Evolutionary conservation across 2,797 vertebrate genomes (phyloP).

Genomic region (Oryzias dopingdopingensis): DNA sequence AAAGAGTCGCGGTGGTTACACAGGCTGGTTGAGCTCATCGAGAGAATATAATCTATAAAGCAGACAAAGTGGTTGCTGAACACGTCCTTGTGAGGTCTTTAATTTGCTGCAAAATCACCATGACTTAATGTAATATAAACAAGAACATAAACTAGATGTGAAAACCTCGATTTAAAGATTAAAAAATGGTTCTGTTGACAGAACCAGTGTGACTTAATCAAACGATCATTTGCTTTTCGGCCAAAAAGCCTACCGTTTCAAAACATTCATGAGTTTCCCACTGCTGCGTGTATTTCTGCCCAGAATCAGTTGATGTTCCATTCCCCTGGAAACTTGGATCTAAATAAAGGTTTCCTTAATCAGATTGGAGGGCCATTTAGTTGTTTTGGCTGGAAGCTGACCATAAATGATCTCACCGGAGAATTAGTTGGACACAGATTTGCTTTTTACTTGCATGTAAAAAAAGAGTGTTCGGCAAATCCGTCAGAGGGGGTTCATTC

Average conservation of each 20-base stretch:
- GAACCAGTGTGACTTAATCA: background rate
- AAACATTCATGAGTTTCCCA: conserved; percentile 32
- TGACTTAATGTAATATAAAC: conserved; percentile 6
- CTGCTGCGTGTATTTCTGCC: conserved; percentile 39
- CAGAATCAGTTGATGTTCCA: conserved; percentile 46
- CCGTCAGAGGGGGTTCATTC: background rate
- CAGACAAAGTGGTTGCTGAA: too few species aligned
- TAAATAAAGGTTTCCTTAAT: conserved; percentile 48
- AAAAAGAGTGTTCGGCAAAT: background rate
- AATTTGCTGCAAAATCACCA: background rate
- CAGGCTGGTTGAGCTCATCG: background rate
- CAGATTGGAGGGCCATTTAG: conserved; percentile 33
- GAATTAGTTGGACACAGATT: conserved; percentile 9
- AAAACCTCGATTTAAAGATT: conserved; percentile 2
- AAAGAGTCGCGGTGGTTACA: background rate
- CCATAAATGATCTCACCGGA: conserved; percentile 31
- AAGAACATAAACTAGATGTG: background rate
- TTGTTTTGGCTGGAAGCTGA: conserved; percentile 47
- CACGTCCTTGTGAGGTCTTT: background rate
- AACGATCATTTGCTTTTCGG: conserved; percentile 17
- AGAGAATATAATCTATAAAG: background rate
- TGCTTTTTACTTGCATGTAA: conserved; percentile 9
- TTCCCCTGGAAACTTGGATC: conserved; percentile 48
- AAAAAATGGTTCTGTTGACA: conserved; percentile 2
- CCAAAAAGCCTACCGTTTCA: conserved; percentile 19